Evolutionary conservation across 2,888 invertebrate species (phyloP), one percentile per base, ranked within the genome.

Genomic region (Carabus problematicus): DNA sequence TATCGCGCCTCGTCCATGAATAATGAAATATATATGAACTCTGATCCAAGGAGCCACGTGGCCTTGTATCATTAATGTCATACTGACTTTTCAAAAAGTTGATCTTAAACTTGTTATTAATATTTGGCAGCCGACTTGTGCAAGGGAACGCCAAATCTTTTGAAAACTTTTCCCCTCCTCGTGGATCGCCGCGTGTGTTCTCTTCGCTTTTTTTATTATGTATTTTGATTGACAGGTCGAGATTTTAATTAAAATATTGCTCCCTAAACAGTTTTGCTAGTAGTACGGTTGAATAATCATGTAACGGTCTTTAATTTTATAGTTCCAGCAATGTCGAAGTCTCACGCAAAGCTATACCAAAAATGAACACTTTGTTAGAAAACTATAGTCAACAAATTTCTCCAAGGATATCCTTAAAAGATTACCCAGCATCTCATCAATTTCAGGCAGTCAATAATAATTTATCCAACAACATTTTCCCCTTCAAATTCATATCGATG

Each of bases 31-130:
- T 55, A 39, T 29, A 41, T 43, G 43, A 45, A 11, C 14, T 9
- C 55, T 12, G 47, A 64, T 19, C 56, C 43, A 45, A 52, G 42
- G 41, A 63, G 45, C 43, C 64, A 64, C 64, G 64, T 64, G 64
- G 64, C 56, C 45, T 64, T 16, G 41, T 56, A 47, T 64, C 64
- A 64, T 64, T 64, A 64, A 64, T 64, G 64, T 64, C 64, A 64
- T 64, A 56, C 64, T 56, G 64, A 64, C 56, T 64, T 64, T 55
- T 64, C 29, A 43, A 64, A 62, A 64, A 64, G 42, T 56, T 64
- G 56, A 47, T 29, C 49, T 59, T 14, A 45, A 66, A 66, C 47
- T 66, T 66, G 41, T 66, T 66, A 66, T 66, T 66, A 66, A 66
- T 66, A 66, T 66, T 66, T 43, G 55, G 2, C n/a, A n/a, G 6